These are phyloP conservation scores for Drosophila diplacantha DNA, from an alignment of 2,888 invertebrate species.

Conservation along the genomic window DNA sequence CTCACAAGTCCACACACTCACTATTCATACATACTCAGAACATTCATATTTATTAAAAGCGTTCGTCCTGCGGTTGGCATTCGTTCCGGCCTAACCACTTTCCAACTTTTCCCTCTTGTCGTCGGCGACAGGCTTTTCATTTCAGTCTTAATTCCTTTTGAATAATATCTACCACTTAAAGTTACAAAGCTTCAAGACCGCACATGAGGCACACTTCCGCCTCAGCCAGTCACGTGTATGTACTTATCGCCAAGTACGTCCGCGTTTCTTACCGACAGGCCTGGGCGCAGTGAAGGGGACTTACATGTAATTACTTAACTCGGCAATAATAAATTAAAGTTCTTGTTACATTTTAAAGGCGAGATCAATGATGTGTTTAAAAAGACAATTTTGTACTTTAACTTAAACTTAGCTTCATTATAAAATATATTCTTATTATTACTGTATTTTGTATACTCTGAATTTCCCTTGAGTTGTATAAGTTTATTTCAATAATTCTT, in stretches of 20 bases:
- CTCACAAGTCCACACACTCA: conserved; percentile 10
- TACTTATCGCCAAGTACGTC: conserved; percentile 47
- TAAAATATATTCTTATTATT: neutral
- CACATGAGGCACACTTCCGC: conserved; percentile 29
- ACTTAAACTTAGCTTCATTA: neutral
- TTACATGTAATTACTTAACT: neutral
- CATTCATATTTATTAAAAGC: conserved; percentile 66
- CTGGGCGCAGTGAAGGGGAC: conserved; percentile 5
- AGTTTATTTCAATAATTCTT: too few relatives aligned
- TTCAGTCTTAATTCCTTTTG: conserved; percentile 70
- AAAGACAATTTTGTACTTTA: neutral
- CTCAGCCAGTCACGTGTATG: conserved; percentile 37
- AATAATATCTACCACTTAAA: conserved; percentile 72
- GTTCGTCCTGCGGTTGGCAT: conserved; percentile 56
- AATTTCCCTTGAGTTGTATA: too few relatives aligned
- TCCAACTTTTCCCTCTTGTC: conserved; percentile 23
- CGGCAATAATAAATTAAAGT: neutral
- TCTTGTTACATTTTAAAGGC: neutral
- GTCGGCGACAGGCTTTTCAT: conserved; percentile 67
- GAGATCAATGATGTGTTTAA: neutral
- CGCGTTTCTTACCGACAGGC: conserved; percentile 22
- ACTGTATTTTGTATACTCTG: neutral
- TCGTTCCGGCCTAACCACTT: conserved; percentile 15
- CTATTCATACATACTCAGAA: conserved; percentile 29
- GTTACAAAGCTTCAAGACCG: conserved; percentile 66